A percentile compares a stretch with the other conserved stretches of the same genome.
These are phyloP conservation scores for Limosa lapponica DNA, from an alignment of 2,797 vertebrate species.

Conservation along the genomic window DNA sequence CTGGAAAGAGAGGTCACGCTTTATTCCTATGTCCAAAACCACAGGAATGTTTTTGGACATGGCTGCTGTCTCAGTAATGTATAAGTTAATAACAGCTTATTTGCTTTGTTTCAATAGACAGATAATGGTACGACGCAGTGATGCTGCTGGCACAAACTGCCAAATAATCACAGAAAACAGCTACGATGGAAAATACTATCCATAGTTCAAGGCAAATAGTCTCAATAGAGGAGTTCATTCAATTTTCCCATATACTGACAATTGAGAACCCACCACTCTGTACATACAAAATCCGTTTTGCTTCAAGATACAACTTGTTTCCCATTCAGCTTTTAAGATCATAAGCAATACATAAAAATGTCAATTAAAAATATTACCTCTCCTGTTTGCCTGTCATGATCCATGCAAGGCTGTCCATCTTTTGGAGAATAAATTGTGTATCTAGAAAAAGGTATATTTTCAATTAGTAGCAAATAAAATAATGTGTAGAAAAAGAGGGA, in stretches of 20 bases:
- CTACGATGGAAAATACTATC: neutral
- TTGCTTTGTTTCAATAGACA: neutral
- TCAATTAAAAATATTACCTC: constrained; percentile 82
- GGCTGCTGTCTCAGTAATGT: neutral
- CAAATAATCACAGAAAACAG: neutral
- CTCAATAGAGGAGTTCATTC: neutral
- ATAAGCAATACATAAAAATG: neutral
- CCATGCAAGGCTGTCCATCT: constrained; percentile 98
- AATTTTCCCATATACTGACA: neutral
- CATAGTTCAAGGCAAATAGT: neutral
- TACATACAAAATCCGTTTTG: neutral
- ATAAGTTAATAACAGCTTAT: neutral
- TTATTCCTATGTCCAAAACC: neutral
- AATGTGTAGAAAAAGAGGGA: neutral
- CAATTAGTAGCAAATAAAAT: neutral
- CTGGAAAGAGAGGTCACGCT: neutral
- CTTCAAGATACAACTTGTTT: neutral
- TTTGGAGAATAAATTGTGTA: constrained; percentile 98
- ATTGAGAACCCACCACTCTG: neutral
- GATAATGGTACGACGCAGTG: neutral
- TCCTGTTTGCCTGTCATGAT: constrained; percentile 98
- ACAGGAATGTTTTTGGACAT: too few relatives aligned
- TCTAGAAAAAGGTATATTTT: constrained; percentile 71
- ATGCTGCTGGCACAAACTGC: neutral
- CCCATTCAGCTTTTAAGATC: neutral